Conservation (phyloP, 2,888 invertebrate genomes). For the Dorcus parallelipipedus region DNA sequence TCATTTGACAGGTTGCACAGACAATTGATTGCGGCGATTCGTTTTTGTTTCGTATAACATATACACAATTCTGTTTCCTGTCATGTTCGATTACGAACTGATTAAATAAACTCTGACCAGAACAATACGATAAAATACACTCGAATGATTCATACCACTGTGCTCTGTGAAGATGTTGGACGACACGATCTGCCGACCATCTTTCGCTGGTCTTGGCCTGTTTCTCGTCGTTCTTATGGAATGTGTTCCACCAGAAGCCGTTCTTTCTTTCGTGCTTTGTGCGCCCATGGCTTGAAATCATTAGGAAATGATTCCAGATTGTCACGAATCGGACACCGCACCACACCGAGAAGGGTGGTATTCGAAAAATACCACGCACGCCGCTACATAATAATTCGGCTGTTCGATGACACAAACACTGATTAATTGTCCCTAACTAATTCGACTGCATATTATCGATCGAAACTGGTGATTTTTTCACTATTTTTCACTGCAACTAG, state of each 20-base stretch:
- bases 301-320: conserved; percentile 44
- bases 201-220: conserved; percentile 73
- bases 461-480: conserved; percentile 33
- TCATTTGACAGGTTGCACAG: too few relatives aligned
- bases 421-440: conserved; percentile 21
- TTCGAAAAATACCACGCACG: conserved; percentile 27
- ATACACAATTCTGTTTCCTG: too few relatives aligned
- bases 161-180: conserved; percentile 94
- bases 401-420: conserved; percentile 23
- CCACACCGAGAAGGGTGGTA: conserved; percentile 42
- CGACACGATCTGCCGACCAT: conserved; percentile 79
- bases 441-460: conserved; percentile 33
- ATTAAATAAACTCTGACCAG: too few relatives aligned
- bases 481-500: conserved; percentile 38
- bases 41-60: too few relatives aligned
- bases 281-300: conserved; percentile 74
- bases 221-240: conserved; percentile 72
- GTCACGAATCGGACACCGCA: conserved; percentile 40
- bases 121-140: neutral
- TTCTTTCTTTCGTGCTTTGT: conserved; percentile 90
- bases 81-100: too few relatives aligned
- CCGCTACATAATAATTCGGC: conserved; percentile 33
- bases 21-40: too few relatives aligned
- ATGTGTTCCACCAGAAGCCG: conserved; percentile 65
- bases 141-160: conserved; percentile 69